Conservation (phyloP, 1,140 invertebrate genomes). For the Pogonomyrmex californicus region DNA sequence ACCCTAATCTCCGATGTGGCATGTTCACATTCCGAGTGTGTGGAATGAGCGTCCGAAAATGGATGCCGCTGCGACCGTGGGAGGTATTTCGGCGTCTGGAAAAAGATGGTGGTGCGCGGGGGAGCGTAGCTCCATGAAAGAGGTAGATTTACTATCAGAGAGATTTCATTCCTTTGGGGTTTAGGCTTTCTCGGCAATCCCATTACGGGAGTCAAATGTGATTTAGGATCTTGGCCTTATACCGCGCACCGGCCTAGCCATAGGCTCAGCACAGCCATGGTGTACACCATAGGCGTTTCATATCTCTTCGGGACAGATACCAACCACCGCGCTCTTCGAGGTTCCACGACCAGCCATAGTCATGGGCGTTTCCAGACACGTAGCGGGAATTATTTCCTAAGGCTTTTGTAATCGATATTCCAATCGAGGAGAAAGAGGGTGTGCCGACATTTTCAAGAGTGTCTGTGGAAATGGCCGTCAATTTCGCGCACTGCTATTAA, state of each 20-base stretch:
- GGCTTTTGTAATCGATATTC: slow-evolving; percentile 60
- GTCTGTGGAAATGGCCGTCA: slow-evolving; percentile 61
- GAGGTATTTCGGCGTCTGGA: slow-evolving; percentile 67
- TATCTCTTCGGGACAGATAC: slow-evolving; percentile 74
- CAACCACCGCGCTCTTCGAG: slow-evolving; percentile 63
- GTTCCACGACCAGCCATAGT: slow-evolving; percentile 54
- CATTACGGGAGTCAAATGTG: slow-evolving; percentile 84
- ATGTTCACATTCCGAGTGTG: slow-evolving; percentile 48
- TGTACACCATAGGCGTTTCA: slow-evolving; percentile 79
- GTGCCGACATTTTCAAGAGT: slow-evolving; percentile 30
- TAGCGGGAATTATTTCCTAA: slow-evolving; percentile 72
- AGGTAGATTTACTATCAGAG: slow-evolving; percentile 80
- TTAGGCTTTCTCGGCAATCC: slow-evolving; percentile 80
- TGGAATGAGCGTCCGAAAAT: slow-evolving; percentile 57
- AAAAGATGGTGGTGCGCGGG: slow-evolving; percentile 34
- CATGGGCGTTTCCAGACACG: slow-evolving; percentile 75
- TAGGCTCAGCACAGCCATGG: slow-evolving; percentile 65
- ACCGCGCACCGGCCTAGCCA: slow-evolving; percentile 58
- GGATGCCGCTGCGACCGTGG: slow-evolving; percentile 47
- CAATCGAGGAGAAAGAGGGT: slow-evolving; percentile 5
- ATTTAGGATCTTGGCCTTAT: slow-evolving; percentile 83
- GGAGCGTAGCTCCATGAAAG: slow-evolving; percentile 45
- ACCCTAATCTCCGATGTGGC: slow-evolving; percentile 38
- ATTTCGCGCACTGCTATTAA: slow-evolving; percentile 2
- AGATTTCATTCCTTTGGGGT: slow-evolving; percentile 77